Base-by-base conservation (phyloP, 2,113 vertebrate species). In the Monarcha castaneiventris region DNA sequence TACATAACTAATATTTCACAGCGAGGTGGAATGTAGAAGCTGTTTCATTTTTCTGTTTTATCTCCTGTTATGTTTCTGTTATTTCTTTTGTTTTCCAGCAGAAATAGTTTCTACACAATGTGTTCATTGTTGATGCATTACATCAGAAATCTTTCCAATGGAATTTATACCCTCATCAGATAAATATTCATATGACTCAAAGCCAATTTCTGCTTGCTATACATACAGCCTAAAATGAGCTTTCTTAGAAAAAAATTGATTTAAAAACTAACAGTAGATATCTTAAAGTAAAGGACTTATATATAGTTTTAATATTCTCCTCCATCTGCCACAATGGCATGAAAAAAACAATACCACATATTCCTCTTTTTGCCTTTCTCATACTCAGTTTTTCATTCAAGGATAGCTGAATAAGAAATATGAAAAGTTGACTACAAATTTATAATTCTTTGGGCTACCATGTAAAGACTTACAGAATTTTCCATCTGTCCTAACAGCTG, bases 401-500 rank as follows among this genome's bases (percentile, higher is more conserved):
- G 49, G 20, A 69, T 48, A 59, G 35, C 10, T 74, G 41, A 89
- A 66, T 19, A 71, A 79, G 7, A 29, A 88, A 80, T 56, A 83
- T 4, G 62, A 80, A 88, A 93, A 82, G 32, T 56, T 73, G 22
- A 69, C 37, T 90, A 69, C 10, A 88, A 88, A 83, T 76, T 90
- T 73, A 83, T 15, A 51, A n/a, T 76, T 94, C 67, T 86, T 92
- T 49, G 29, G 75, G 41, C 37, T 80, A 80, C 51, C 20, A 54
- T 35, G 13, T 16, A 89, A 92, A 93, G 39, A 94, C 46, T 62
- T 62, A 91, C 10, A 78, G 35, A 95, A 71, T 75, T 90, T 94
- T 91, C 71, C 61, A 82, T 94, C 88, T 94, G n/a, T 78, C 66
- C 59, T 54, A 94, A 71, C 51, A 87, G 80, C 73, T 94, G 89